A percentile compares a stretch with the other conserved stretches of the same genome.
Conservation (phyloP, 2,113 vertebrate species). For the Argyrosomus japonicus region DNA sequence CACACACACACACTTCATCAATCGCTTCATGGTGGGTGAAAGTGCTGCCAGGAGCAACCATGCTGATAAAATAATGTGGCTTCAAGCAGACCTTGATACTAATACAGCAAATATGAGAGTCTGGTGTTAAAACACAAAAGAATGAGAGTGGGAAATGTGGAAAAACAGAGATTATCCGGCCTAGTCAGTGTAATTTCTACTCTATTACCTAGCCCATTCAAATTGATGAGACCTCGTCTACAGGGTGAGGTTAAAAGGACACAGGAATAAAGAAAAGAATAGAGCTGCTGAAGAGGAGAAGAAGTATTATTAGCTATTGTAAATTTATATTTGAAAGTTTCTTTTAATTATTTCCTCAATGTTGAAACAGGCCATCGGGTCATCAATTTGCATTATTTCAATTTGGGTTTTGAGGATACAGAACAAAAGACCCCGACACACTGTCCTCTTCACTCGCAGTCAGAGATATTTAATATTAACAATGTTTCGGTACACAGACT, state of each 20-base stretch:
- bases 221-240: conserved; percentile 8
- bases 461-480: too few relatives aligned
- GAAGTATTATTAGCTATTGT: background rate
- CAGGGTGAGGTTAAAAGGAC: conserved; percentile 24
- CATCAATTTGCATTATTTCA: background rate
- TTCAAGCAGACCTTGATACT: conserved; percentile 44
- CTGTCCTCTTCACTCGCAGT: too few relatives aligned
- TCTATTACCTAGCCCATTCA: conserved; percentile 5
- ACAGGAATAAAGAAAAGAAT: background rate
- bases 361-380: background rate
- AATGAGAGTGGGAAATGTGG: conserved; percentile 17
- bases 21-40: conserved; percentile 35
- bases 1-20: conserved; percentile 34
- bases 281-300: background rate
- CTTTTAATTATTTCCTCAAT: conserved; percentile 3
- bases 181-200: background rate
- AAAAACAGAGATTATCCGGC: conserved; percentile 11
- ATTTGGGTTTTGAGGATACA: background rate
- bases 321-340: background rate
- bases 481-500: too few relatives aligned
- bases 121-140: conserved; percentile 7
- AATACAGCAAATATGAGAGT: conserved; percentile 39
- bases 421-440: too few relatives aligned
- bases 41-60: conserved; percentile 45
- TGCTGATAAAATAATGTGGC: conserved; percentile 54